A percentile compares a stretch with the other conserved stretches of the same genome.
Evolutionary conservation across 2,888 invertebrate species (phyloP).

Genomic region (Melieria crassipennis): DNA sequence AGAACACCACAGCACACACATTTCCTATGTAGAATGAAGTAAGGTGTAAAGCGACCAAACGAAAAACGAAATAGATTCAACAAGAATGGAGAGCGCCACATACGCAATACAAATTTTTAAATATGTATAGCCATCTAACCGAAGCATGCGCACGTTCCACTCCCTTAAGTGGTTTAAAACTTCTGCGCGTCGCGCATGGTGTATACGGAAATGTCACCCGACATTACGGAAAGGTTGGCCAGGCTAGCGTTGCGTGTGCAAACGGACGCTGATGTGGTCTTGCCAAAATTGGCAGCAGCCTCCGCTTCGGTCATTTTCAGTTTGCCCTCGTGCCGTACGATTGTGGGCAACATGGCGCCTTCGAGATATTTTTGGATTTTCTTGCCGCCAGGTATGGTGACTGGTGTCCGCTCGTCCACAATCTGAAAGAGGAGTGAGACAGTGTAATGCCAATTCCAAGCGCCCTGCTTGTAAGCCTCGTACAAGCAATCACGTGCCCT

Average conservation of each 20-base stretch:
- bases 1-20: slow-evolving; percentile 4
- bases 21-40: not conserved
- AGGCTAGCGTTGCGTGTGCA: slow-evolving; percentile 56
- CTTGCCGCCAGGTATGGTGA: slow-evolving; percentile 61
- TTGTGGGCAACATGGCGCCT: slow-evolving; percentile 56
- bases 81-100: no score
- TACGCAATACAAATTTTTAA: no score
- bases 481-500: not conserved
- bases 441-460: no score
- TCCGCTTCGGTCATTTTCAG: slow-evolving; percentile 50
- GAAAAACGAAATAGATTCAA: no score
- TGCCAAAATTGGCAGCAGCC: slow-evolving; percentile 22
- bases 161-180: slow-evolving; percentile 46
- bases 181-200: slow-evolving; percentile 65
- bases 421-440: slow-evolving; percentile 46
- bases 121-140: no score
- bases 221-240: slow-evolving; percentile 62
- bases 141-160: no score
- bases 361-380: slow-evolving; percentile 60
- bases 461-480: no score
- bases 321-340: slow-evolving; percentile 63
- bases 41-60: no score
- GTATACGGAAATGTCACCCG: slow-evolving; percentile 65
- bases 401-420: slow-evolving; percentile 60
- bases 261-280: slow-evolving; percentile 30